Conservation (phyloP, 2,113 vertebrate genomes). For the Chaetodon trifascialis region DNA sequence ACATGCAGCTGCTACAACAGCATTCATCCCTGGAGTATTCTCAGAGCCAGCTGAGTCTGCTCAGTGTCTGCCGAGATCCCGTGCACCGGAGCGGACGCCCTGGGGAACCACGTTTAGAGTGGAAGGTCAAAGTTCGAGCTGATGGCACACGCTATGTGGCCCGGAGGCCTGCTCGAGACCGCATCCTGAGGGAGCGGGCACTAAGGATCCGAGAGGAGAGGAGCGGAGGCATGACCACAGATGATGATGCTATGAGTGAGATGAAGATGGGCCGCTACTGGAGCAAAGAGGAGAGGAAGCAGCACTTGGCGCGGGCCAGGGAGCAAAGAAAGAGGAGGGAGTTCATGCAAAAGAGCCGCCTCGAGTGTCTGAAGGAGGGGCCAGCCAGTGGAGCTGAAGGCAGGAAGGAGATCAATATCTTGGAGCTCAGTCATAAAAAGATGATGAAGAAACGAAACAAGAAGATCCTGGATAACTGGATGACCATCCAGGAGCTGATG, state of each 20-base stretch:
- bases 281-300: slow-evolving; percentile 98
- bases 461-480: slow-evolving; percentile 99
- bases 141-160: slow-evolving; percentile 94
- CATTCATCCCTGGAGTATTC: slow-evolving; percentile 94
- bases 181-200: slow-evolving; percentile 94
- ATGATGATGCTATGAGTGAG: slow-evolving; percentile 95
- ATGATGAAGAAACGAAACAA: slow-evolving; percentile 99
- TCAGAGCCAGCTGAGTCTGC: slow-evolving; percentile 94
- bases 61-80: slow-evolving; percentile 89
- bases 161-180: slow-evolving; percentile 93
- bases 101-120: slow-evolving; percentile 91
- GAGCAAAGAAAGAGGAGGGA: slow-evolving; percentile 94
- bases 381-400: slow-evolving; percentile 87
- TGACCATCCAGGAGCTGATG: slow-evolving; percentile 99
- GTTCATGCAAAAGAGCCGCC: slow-evolving; percentile 95
- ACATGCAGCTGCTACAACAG: slow-evolving; percentile 96
- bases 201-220: slow-evolving; percentile 96
- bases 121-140: slow-evolving; percentile 97
- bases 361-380: slow-evolving; percentile 93
- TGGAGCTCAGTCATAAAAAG: slow-evolving; percentile 98
- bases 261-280: slow-evolving; percentile 99
- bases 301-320: slow-evolving; percentile 92
- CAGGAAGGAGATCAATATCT: slow-evolving; percentile 92
- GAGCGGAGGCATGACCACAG: slow-evolving; percentile 94
- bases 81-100: slow-evolving; percentile 78